Evolutionary conservation across 2,113 vertebrate species (phyloP), one percentile per base, ranked within the genome.

Genomic region (Perccottus glenii): DNA sequence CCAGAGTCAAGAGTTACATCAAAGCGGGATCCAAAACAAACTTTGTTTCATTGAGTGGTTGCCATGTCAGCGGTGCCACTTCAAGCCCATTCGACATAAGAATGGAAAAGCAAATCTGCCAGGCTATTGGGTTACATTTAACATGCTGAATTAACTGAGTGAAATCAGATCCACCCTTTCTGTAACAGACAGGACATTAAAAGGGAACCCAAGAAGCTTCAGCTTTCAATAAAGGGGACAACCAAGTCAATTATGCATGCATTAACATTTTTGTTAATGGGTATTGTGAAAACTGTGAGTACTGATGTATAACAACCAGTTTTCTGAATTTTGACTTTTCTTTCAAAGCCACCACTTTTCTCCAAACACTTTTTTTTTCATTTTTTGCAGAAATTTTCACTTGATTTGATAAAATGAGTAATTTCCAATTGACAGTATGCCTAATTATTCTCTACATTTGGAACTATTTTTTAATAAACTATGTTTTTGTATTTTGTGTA

Each of bases 71-170:
- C 67, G 73, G 68, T 58, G 62, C 66, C 80, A 63, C 61, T 70
- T 74, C 61, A 80, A 62, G 77, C 75, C 64, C 64, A 77, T 82
- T 60, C 53, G 40, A 64, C 68, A 52, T 70, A 38, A 72, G 79
- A 78, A 81, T 71, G 78, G 60, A 19, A 87, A 68, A 69, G 75
- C 70, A 40, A 76, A 73, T 73, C 75, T 78, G 76, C 32, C 4
- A 48, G 59, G 59, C 43, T 83, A 84, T 87, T 83, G 78, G 67
- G 78, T 83, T 89, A 81, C 82, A 75, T 58, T 77, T 77, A 82
- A 80, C 64, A 44, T 58, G 73, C 71, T 51, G 78, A 83, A 85
- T 78, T 75, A 81, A 86, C 75, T 65, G 65, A 58, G 60, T 63
- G 82, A 83, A 88, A 88, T 32, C 27, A 48, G 77, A 89, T 70